Conservation (phyloP, 1,140 invertebrate species). For the Drosophila trapezifrons region DNA sequence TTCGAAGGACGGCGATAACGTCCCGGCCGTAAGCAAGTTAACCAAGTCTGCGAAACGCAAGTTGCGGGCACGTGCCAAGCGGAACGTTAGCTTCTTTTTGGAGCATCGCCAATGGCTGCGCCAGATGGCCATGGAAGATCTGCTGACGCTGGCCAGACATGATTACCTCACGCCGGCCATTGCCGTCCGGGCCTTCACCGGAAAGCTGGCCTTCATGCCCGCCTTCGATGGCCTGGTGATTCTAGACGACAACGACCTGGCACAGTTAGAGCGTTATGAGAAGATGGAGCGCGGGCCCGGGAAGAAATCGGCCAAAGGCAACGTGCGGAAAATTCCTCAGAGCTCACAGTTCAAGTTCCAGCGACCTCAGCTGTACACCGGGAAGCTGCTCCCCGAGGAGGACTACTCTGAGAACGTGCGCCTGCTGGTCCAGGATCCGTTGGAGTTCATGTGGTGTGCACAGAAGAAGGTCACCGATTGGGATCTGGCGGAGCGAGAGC, state of each 20-base stretch:
- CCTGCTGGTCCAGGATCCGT: constrained; percentile 16
- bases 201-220: constrained; percentile 40
- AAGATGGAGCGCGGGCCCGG: background rate
- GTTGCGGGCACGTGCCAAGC: constrained; percentile 87
- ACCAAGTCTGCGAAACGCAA: constrained; percentile 43
- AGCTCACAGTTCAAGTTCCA: background rate
- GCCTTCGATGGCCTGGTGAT: constrained; percentile 35
- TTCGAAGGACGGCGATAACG: constrained; percentile 85
- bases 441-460: constrained; percentile 34
- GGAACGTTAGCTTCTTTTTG: constrained; percentile 86
- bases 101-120: constrained; percentile 57
- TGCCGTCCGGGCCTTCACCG: constrained; percentile 25
- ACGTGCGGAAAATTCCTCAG: background rate
- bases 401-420: background rate
- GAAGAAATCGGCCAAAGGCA: no score
- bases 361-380: background rate
- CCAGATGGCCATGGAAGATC: constrained; percentile 38
- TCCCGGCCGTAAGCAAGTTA: background rate
- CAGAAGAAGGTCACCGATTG: constrained; percentile 4
- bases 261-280: constrained; percentile 5
- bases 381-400: background rate
- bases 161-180: background rate
- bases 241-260: constrained; percentile 11
- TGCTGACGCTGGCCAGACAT: constrained; percentile 28
- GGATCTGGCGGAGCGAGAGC: background rate